Evolutionary conservation across 2,888 invertebrate species (phyloP), one percentile per base, ranked within the genome.

Genomic region (Andrena trimmerana): DNA sequence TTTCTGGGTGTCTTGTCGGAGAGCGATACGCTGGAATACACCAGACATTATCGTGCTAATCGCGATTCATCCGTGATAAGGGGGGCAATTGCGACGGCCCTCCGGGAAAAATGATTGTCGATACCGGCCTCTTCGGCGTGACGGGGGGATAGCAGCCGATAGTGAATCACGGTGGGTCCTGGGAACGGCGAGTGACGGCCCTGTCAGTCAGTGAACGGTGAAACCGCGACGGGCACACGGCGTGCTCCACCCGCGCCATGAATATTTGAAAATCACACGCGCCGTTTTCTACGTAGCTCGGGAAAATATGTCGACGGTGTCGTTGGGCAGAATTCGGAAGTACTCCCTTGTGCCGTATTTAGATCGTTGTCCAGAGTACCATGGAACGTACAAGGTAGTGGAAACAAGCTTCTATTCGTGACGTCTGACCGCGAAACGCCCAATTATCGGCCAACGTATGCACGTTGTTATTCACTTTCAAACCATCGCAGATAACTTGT

Each of bases 261-360:
- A 67, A 65, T 63, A 33, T 63, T 65, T 79, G 54, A 75, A 66
- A 73, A 33, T 0, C 33, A 27, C 62, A 63, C 42, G 52, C 48
- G 31, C 20, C n/a, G 29, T 57, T 73, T 50, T 65, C 52, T 62
- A 10, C 7, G 42, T 48, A 29, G 7, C 36, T 50, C 10, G 33
- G 52, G 63, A 42, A 71, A 87, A 69, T 48, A 88, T 88, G 88
- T 88, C 87, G 71, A 69, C 85, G 20, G 89, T 80, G 52, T 78
- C 90, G 67, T 78, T 90, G 66, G 88, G 90, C 6, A 90, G 86
- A 86, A 74, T 87, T 54, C 82, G 92, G 29, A 92, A 92, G 75
- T 92, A 92, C 81, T 92, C 92, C 3, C 84, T 93, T 31, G 89
- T 92, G 57, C 90, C 92, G 8, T 89, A 91, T 65, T 72, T 92